Percentiles rank a stretch among this genome's conserved stretches.
Evolutionary conservation across 2,888 invertebrate species (phyloP).

Genomic region (Himalopsyche anomala): DNA sequence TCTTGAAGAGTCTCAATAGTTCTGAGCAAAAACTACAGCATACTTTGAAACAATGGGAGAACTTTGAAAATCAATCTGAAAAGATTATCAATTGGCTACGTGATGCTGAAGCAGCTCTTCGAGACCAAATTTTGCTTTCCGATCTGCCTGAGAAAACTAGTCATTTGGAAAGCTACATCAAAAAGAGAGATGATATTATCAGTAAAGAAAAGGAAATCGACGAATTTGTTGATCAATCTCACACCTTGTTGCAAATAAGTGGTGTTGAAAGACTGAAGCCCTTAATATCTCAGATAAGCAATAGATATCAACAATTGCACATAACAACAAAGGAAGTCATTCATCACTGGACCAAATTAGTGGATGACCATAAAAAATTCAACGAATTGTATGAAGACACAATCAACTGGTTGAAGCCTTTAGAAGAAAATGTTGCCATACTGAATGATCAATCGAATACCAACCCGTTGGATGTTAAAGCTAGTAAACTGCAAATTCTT

Average conservation of each 20-base stretch:
- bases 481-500: constrained; percentile 83
- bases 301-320: constrained; percentile 88
- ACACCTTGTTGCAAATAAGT: constrained; percentile 88
- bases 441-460: constrained; percentile 81
- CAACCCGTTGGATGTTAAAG: constrained; percentile 78
- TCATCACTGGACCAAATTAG: constrained; percentile 88
- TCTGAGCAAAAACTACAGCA: constrained; percentile 85
- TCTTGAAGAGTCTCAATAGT: constrained; percentile 81
- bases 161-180: constrained; percentile 83
- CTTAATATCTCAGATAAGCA: constrained; percentile 91
- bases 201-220: constrained; percentile 91
- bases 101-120: constrained; percentile 87
- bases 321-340: constrained; percentile 90
- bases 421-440: constrained; percentile 82
- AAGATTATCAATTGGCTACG: constrained; percentile 91
- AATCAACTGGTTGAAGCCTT: constrained; percentile 85
- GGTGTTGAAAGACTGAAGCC: constrained; percentile 91
- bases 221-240: constrained; percentile 92
- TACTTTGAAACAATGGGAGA: constrained; percentile 88
- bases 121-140: constrained; percentile 90
- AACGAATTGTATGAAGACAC: constrained; percentile 85
- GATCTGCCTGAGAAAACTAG: constrained; percentile 88
- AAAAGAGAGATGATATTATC: constrained; percentile 85
- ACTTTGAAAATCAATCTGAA: constrained; percentile 90
- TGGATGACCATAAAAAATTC: constrained; percentile 89